Percentiles rank a stretch among this genome's conserved stretches.
Conservation (phyloP, 2,797 vertebrate genomes). For the Crocodylus rhombifer region DNA sequence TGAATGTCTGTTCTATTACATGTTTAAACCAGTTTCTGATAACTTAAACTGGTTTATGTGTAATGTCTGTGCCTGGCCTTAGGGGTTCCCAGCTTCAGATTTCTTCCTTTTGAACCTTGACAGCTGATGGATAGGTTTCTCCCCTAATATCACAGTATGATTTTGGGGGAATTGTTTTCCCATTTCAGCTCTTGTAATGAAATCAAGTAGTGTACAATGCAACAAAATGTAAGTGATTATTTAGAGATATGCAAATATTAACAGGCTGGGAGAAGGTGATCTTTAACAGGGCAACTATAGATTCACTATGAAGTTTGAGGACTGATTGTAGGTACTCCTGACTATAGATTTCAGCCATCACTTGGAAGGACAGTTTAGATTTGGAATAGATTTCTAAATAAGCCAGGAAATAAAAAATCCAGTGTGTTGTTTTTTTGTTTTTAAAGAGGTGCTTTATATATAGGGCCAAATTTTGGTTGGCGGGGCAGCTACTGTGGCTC, state of each 20-base stretch:
- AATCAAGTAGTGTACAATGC: constrained; percentile 6
- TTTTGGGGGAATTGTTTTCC: constrained; percentile 54
- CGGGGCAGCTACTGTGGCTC: background rate
- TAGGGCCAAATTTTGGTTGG: background rate
- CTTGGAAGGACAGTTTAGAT: constrained; percentile 29
- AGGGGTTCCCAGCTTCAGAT: constrained; percentile 50
- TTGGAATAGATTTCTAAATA: constrained; percentile 28
- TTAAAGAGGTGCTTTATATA: background rate
- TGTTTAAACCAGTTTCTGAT: too few species aligned
- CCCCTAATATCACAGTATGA: constrained; percentile 15
- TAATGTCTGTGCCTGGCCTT: background rate
- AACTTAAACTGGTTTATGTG: too few species aligned
- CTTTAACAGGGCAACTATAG: constrained; percentile 55
- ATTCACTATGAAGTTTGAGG: constrained; percentile 16
- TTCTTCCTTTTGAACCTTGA: constrained; percentile 45
- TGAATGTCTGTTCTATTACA: too few species aligned
- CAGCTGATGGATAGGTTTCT: constrained; percentile 66
- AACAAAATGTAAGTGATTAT: constrained; percentile 46
- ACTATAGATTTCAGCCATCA: background rate
- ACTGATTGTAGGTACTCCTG: constrained; percentile 57
- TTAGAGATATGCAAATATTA: constrained; percentile 53
- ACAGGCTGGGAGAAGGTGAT: constrained; percentile 58
- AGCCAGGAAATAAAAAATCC: background rate
- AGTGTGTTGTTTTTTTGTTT: background rate
- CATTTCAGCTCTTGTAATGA: constrained; percentile 59